Evolutionary conservation across 2,797 vertebrate genomes (phyloP).

Genomic region (Rhynchonycteris naso): DNA sequence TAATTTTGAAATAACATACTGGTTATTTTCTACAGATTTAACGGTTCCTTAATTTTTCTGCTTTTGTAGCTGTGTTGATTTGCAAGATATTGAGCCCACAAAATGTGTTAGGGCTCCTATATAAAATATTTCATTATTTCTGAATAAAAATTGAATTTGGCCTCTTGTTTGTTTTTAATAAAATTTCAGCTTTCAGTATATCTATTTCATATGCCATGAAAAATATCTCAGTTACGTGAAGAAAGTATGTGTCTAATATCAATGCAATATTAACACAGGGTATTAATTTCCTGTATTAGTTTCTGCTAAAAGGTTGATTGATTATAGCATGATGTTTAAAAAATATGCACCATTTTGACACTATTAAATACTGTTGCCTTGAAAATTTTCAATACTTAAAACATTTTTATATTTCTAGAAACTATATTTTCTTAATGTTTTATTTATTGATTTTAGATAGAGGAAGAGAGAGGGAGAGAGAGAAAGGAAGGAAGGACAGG

Average conservation of each 20-base stretch:
- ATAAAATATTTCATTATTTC: slow-evolving; percentile 36
- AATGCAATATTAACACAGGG: not conserved
- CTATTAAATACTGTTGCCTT: slow-evolving; percentile 47
- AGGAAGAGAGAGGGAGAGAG: too few relatives aligned
- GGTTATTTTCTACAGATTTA: slow-evolving; percentile 50
- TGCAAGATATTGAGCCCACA: not conserved
- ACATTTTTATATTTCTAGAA: slow-evolving; percentile 48
- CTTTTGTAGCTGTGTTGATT: slow-evolving; percentile 42
- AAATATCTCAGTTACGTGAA: not conserved
- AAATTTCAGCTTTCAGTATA: slow-evolving; percentile 45
- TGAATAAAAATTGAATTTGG: slow-evolving; percentile 33
- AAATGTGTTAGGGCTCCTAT: not conserved
- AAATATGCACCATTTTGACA: slow-evolving; percentile 19
- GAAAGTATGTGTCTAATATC: not conserved
- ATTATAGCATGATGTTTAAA: slow-evolving; percentile 17
- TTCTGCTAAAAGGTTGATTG: not conserved
- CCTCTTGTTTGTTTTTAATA: slow-evolving; percentile 53
- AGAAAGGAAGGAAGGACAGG: too few relatives aligned
- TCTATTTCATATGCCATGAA: slow-evolving; percentile 18
- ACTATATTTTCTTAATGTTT: not conserved
- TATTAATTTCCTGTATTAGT: slow-evolving; percentile 40
- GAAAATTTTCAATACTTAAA: slow-evolving; percentile 27
- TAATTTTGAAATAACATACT: slow-evolving; percentile 31
- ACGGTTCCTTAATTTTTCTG: not conserved
- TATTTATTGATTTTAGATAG: too few relatives aligned